Conservation (phyloP, 2,888 invertebrate species). For the Ptychoptera albimana region DNA sequence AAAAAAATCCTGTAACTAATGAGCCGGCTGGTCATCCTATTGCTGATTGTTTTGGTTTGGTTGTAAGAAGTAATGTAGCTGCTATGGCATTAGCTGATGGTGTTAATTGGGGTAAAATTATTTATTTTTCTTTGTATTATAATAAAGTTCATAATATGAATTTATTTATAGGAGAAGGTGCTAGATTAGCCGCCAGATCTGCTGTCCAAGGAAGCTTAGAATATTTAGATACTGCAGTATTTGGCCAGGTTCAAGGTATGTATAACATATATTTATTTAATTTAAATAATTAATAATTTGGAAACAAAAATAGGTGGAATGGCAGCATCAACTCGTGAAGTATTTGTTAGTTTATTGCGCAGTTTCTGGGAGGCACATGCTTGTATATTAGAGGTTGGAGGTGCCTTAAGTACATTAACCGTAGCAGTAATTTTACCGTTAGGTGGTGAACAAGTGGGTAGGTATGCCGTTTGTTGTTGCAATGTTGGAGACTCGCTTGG, state of each 20-base stretch:
- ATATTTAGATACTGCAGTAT: constrained; percentile 60
- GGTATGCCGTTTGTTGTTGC: constrained; percentile 64
- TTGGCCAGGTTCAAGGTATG: constrained; percentile 21
- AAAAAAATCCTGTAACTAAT: constrained; percentile 62
- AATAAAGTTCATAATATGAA: too few species aligned
- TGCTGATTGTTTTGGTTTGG: constrained; percentile 73
- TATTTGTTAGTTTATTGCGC: constrained; percentile 58
- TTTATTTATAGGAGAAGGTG: constrained; percentile 49
- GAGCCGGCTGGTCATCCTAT: constrained; percentile 62
- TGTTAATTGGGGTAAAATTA: constrained; percentile 71
- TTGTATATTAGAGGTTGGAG: constrained; percentile 66
- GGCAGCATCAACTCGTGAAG: constrained; percentile 44
- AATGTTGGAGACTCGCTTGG: constrained; percentile 82
- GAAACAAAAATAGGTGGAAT: constrained; percentile 16
- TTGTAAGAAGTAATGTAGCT: constrained; percentile 52
- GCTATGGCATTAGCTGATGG: constrained; percentile 74
- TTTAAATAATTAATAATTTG: not conserved
- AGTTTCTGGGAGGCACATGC: constrained; percentile 76
- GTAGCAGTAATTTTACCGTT: constrained; percentile 58
- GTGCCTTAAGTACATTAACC: constrained; percentile 69
- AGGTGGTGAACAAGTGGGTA: constrained; percentile 20
- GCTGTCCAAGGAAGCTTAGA: constrained; percentile 74
- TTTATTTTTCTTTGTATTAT: too few species aligned
- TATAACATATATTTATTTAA: not conserved
- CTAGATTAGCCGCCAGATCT: constrained; percentile 67